Evolutionary conservation across 2,888 invertebrate species (phyloP), one percentile per base, ranked within the genome.

Genomic region (Megastigmus dorsalis): DNA sequence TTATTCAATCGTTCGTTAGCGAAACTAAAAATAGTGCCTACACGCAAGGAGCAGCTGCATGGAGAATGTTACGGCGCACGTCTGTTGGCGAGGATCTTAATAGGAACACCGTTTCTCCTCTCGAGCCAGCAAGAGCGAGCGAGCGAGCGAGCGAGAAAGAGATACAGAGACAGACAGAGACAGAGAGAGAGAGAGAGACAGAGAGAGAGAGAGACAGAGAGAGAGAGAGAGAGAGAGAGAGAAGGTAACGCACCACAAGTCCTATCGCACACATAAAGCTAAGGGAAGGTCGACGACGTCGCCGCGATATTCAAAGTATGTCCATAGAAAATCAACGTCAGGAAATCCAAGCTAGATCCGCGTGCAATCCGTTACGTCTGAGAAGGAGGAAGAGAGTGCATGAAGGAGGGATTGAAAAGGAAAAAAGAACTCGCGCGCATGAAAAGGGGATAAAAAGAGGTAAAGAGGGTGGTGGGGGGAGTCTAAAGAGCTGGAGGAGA

Each of bases 241-340:
- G 15, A 33, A 57, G 43, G 28, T 74, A 62, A 66, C 66, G 71
- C 73, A 15, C 36, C 20, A 70, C 75, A 73, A 71, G 60, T 73
- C 30, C 15, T 20, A 13, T 36, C 26, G 38, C 23, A n/a, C 23
- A n/a, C 41, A 59, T 59, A 41, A 41, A 59, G 36, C 23, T 28
- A 36, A 36, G 41, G 71, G 62, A 55, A 78, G 76, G 75, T 69
- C 52, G 72, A 63, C 66, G 75, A 78, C 75, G 72, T 60, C 65
- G 63, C 66, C 54, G 68, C 77, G 81, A 80, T 82, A 80, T 79
- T 82, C 72, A 72, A 77, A 74, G 75, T 79, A 77, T 80, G 70
- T 75, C 78, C 79, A 82, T 82, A 82, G 83, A 83, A 83, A 82
- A 83, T 83, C 83, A 84, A 80, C 81, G 80, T 81, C 75, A 75